Base-by-base conservation (phyloP, 2,888 invertebrate species). In the Caenorhabditis sp. region DNA sequence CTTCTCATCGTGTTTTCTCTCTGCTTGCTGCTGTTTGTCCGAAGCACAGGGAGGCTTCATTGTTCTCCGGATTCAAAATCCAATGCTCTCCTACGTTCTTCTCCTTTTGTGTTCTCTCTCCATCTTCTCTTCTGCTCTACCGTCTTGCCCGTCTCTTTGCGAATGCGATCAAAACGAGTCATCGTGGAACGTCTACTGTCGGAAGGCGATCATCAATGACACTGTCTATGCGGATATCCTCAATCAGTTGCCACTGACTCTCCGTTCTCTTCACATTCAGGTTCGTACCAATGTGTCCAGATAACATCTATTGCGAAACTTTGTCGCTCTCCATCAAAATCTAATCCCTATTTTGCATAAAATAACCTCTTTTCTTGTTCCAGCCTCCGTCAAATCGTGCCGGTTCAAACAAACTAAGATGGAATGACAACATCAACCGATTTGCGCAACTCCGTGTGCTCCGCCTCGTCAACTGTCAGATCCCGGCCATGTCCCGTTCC, bases 221-320 rank as follows among this genome's bases (percentile, higher is more conserved):
- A 79, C 74, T 30, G 68, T 81, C 17, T 85, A 86, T 48, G 79
- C 78, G 13, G 71, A 81, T 15, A 83, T 88, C 30, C 75, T 88
- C 32, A 77, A 80, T 43, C 75, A 72, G 15, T 71, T 88, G 8
- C 87, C 87, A 17, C 24, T 70, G 20, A 76, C 75, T 22, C 74
- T 88, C 79, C 62, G 88, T 48, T 74, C 87, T 65, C 50, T 89
- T 73, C 62, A 89, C 74, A 85, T 90, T 88, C 53, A 82, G 81
- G 80, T 81, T 43, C 65, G 87, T 58, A 8, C 0, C 17, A 5
- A 17, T 8, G 37, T 15, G 15, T 48, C 15, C 41, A 52, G 52
- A 66, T 58, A 41, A 9, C 46, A 58, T 66, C 66, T 56, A 58
- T 53, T 43, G 20, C 32, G 59, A 70, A 66, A 66, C 53, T n/a